Evolutionary conservation across 2,888 invertebrate genomes (phyloP), one percentile per base, ranked within the genome.

Genomic region (Embidobia sp.): DNA sequence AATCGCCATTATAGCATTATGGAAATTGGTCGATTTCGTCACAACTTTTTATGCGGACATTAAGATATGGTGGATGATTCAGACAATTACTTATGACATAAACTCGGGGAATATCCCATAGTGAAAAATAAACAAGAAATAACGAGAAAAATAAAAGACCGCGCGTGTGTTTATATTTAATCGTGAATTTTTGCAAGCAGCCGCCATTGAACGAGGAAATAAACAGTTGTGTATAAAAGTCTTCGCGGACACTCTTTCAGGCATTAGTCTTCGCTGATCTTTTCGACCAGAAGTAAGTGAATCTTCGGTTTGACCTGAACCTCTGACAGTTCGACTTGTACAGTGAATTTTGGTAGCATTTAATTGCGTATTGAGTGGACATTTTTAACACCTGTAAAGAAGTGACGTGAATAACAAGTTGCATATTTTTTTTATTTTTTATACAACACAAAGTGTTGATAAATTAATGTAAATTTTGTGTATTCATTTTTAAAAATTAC

Each of bases 221-320:
- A 51, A 70, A 70, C 70, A 51, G 49, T 44, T 49, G 42, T 44
- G 61, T 70, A 70, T 70, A 70, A 61, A 70, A 70, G 70, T 70
- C 53, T 27, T n/a, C 53, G 46, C 29, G 22, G 46, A 35, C 37
- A 5, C 49, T 51, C 19, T 29, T 16, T 15, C 29, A 5, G 18
- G 8, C 46, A 35, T 53, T 61, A 70, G 70, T 70, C 37, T 7
- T 70, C 51, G 13, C 31, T 57, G 8, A 51, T 18, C 51, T 26
- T 57, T 53, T 48, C 49, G 18, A 59, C 49, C 26, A 42, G 49
- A 59, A 48, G 49, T 49, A 49, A 46, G 57, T 57, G 16, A 35
- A 35, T 27, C 6, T 40, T 26, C 8, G 13, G 7, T 27, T 13
- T 15, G 46, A 46, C 15, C n/a, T n/a, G n/a, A n/a, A n/a, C n/a